Percentiles rank a stretch among this genome's conserved stretches.
These are phyloP conservation scores for Eidolon helvum DNA, from an alignment of 2,113 vertebrate genomes.

Conservation along the genomic window DNA sequence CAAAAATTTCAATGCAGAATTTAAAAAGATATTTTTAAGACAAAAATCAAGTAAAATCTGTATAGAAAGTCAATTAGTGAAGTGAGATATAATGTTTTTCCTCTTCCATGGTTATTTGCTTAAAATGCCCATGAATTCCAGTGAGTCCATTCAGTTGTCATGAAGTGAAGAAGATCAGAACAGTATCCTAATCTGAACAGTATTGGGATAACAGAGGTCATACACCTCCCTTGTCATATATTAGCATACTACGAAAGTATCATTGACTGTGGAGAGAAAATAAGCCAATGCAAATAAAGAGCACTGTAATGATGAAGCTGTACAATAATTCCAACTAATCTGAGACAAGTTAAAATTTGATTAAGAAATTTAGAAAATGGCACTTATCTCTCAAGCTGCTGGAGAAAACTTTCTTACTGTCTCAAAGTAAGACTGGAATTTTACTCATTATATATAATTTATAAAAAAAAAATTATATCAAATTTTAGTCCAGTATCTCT, in stretches of 20 bases:
- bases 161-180: background rate
- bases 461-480: background rate
- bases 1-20: background rate
- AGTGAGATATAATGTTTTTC: background rate
- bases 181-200: background rate
- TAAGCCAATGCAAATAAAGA: background rate
- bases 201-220: background rate
- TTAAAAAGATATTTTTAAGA: background rate
- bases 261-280: background rate
- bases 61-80: background rate
- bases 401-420: background rate
- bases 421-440: background rate
- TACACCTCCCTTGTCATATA: background rate
- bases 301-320: background rate
- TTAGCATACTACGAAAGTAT: background rate
- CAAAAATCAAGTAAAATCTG: background rate
- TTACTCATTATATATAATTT: background rate
- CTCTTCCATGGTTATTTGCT: background rate
- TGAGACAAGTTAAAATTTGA: background rate
- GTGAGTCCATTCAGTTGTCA: background rate
- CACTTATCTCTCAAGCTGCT: background rate
- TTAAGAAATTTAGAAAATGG: background rate
- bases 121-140: background rate
- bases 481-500: background rate
- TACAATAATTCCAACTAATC: background rate